Percentiles rank a stretch among this genome's conserved stretches.
These are phyloP conservation scores for Chelonia mydas DNA, from an alignment of 2,797 vertebrate species.

Conservation along the genomic window DNA sequence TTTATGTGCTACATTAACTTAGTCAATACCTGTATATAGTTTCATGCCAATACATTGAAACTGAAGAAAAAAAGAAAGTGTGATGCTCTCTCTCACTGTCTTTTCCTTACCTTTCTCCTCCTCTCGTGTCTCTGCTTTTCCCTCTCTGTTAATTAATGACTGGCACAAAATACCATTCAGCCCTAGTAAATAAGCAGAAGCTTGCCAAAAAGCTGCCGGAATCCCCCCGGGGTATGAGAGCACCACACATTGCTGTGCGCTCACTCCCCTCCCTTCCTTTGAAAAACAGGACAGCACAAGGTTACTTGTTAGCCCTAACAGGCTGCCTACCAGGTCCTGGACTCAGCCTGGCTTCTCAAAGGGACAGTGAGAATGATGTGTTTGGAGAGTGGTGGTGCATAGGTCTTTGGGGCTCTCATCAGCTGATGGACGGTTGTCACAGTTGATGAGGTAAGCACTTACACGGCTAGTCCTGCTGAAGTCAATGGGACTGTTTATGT, in stretches of 20 bases:
- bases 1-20: rapidly evolving
- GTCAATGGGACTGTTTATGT: too few relatives aligned
- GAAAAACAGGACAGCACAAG: background rate
- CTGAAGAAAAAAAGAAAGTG: background rate
- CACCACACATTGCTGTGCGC: background rate
- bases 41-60: conserved; percentile 18
- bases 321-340: background rate
- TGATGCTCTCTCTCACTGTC: rapidly evolving
- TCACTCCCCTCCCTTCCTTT: background rate
- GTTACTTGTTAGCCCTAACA: background rate
- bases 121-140: background rate
- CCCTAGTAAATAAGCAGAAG: background rate
- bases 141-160: background rate
- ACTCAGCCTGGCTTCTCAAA: background rate
- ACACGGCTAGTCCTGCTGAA: background rate
- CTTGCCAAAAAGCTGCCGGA: background rate
- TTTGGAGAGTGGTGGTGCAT: background rate
- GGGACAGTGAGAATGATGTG: background rate
- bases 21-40: background rate
- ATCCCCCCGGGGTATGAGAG: background rate
- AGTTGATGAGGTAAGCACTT: background rate
- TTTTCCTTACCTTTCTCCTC: background rate
- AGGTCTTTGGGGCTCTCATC: background rate
- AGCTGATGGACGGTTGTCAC: background rate
- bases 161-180: background rate